Evolutionary conservation across 2,888 invertebrate genomes (phyloP), one percentile per base, ranked within the genome.

Genomic region (Tanytarsus gracilentus): DNA sequence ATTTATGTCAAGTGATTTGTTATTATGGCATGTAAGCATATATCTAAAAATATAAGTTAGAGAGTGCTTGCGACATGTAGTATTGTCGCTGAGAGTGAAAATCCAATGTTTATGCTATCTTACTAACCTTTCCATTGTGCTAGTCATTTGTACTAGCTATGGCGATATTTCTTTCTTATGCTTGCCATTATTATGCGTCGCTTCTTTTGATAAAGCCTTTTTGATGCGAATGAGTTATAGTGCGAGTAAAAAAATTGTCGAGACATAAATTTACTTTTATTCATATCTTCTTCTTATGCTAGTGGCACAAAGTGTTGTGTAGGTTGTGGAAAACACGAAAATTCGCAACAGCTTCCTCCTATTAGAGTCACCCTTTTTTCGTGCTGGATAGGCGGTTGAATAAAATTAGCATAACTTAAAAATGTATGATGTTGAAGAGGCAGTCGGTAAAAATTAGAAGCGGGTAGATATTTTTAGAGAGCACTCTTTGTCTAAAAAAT

Each of bases 91-190:
- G 44, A 44, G 11, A 16, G 44, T 44, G 44, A 44, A 44, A 44
- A 44, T 44, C 44, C 44, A 44, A 44, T 44, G 44, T 44, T 44
- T 44, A 44, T 44, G 44, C 44, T 44, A 44, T 44, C 44, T 21
- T 44, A 44, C 44, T 44, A 44, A 44, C 44, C 44, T 44, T 44
- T 44, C 21, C 44, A 44, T 44, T 44, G 44, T 44, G 44, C 44
- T 44, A 44, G 44, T 44, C 44, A 44, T 44, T 44, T 44, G 44
- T 44, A 44, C 23, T 23, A 44, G 23, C 3, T 4, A n/a, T 11
- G 44, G 44, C 23, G 44, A 44, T 44, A 44, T 44, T 44, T 44
- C 40, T 21, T 40, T 36, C 14, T 18, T 40, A 18, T n/a, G 9
- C 33, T 33, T 5, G 2, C 33, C 33, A 11, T 33, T 5, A 3